Conservation (phyloP, 1,140 invertebrate species). For the Marisa cornuarietis region DNA sequence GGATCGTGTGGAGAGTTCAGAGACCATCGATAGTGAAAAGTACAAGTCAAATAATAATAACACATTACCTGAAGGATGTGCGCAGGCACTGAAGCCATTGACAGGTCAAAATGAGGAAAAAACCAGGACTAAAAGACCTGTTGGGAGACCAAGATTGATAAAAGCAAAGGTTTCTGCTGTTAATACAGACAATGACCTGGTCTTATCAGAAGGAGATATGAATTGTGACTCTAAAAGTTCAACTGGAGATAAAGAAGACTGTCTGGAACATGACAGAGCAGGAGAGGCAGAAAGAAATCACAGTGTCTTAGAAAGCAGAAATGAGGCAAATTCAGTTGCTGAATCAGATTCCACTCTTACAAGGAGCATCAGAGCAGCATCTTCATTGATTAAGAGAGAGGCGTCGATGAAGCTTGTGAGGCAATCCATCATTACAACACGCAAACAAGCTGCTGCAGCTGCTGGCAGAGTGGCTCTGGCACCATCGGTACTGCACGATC, state of each 20-base stretch:
- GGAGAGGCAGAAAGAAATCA: neutral
- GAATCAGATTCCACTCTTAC: neutral
- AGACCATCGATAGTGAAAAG: constrained; percentile 7
- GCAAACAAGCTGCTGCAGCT: neutral
- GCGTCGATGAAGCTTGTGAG: neutral
- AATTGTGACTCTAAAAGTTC: neutral
- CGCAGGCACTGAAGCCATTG: constrained; percentile 17
- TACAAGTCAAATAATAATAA: neutral
- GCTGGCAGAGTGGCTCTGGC: too few relatives aligned
- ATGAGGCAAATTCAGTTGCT: neutral
- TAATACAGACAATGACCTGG: neutral
- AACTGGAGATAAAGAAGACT: too few relatives aligned
- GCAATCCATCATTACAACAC: neutral
- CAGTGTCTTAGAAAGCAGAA: neutral
- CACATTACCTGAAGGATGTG: constrained; percentile 6
- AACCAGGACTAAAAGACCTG: constrained; percentile 18
- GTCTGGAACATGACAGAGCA: too few relatives aligned
- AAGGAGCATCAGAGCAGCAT: neutral
- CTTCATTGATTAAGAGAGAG: neutral
- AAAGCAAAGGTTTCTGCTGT: constrained; percentile 10
- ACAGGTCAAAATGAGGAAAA: constrained; percentile 18
- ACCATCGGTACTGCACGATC: neutral
- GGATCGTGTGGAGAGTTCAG: constrained; percentile 26
- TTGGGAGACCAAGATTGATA: constrained; percentile 2
- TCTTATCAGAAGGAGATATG: too few relatives aligned